Evolutionary conservation across 2,888 invertebrate genomes (phyloP).

Genomic region (Fissipunctia ypsillon): DNA sequence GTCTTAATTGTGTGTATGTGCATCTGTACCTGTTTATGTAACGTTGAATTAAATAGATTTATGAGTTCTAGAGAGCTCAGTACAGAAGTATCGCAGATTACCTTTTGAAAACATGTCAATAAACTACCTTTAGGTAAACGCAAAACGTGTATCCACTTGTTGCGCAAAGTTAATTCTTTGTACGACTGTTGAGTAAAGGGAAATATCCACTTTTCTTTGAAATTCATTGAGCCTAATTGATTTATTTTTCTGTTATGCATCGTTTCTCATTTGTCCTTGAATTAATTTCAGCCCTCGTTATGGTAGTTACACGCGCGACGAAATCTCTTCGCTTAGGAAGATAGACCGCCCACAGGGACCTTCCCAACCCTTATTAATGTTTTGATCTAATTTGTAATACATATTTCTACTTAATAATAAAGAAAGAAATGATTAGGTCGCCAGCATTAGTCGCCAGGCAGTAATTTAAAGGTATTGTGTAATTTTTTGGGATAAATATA

Average conservation of each 20-base stretch:
- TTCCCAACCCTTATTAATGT: background rate
- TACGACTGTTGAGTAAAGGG: background rate
- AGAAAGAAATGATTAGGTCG: background rate
- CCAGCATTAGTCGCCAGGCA: background rate
- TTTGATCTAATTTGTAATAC: background rate
- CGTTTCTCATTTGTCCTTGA: background rate
- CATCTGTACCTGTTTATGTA: background rate
- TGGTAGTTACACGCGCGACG: background rate
- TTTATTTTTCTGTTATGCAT: background rate
- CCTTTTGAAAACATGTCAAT: conserved; percentile 8
- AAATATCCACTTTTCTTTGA: background rate
- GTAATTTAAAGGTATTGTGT: background rate
- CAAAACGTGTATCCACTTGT: conserved; percentile 10
- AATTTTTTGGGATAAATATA: background rate
- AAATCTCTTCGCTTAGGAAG: background rate
- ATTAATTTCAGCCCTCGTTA: background rate
- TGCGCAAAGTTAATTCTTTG: background rate
- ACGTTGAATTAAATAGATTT: no score
- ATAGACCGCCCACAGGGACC: background rate
- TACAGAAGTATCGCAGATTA: background rate
- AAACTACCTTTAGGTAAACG: conserved; percentile 15
- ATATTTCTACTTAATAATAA: background rate
- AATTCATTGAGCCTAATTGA: background rate
- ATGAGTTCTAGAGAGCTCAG: no score
- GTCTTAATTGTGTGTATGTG: background rate